Evolutionary conservation across 2,888 invertebrate species (phyloP).

Genomic region (Druceiella hillmani): DNA sequence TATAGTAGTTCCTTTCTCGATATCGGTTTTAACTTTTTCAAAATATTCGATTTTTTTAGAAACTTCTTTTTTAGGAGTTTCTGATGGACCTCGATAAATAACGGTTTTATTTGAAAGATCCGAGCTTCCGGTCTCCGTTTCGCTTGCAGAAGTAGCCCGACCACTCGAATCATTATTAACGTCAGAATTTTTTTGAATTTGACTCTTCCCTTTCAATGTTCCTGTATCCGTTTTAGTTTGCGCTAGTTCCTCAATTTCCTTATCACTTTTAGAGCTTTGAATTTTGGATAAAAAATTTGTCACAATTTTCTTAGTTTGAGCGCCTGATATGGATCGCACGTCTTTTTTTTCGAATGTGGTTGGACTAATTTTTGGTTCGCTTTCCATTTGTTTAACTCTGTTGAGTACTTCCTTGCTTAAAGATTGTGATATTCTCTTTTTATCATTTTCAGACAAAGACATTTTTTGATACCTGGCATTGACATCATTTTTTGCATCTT

Average conservation of each 20-base stretch:
- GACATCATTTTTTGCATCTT: conserved; percentile 45
- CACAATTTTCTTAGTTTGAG: too few species aligned
- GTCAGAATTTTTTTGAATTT: too few species aligned
- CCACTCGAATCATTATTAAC: conserved; percentile 31
- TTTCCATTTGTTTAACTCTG: conserved; percentile 51
- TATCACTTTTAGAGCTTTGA: too few species aligned
- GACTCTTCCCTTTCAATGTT: too few species aligned
- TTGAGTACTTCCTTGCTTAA: conserved; percentile 68
- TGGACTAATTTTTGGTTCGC: too few species aligned
- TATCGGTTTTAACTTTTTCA: conserved; percentile 58
- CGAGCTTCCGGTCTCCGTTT: conserved; percentile 68
- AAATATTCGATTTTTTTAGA: conserved; percentile 75
- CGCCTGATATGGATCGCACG: too few species aligned
- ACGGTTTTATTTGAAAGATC: conserved; percentile 68
- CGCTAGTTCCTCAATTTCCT: too few species aligned
- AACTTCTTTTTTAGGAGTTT: conserved; percentile 59
- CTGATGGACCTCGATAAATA: conserved; percentile 53
- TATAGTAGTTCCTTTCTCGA: conserved; percentile 42
- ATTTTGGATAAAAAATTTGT: too few species aligned
- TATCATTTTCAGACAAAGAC: conserved; percentile 61
- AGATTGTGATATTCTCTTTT: conserved; percentile 64
- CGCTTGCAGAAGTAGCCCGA: conserved; percentile 53
- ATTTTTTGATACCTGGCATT: conserved; percentile 31
- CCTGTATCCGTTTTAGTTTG: too few species aligned
- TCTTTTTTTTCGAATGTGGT: too few species aligned